phyloP scores from a whole-genome alignment of 2,888 invertebrate genomes.

The Apoda limacodes region DNA sequence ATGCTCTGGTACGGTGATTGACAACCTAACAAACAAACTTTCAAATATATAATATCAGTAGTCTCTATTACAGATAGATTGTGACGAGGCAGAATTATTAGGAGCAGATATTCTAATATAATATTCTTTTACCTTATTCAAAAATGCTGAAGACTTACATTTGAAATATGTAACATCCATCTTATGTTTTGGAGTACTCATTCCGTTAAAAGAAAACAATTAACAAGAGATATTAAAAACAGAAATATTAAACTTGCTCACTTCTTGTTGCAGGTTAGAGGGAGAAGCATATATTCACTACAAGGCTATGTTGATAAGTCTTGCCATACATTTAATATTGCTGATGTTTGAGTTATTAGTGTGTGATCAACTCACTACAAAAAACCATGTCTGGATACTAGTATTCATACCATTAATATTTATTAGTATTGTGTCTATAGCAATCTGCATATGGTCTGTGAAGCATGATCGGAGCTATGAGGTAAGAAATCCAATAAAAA shows the following conservation, averaged over 20 bases:
- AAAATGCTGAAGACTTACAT: background rate
- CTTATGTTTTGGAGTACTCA: no score
- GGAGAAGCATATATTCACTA: slow-evolving; percentile 97
- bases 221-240: no score
- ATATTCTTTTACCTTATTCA: background rate
- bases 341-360: slow-evolving; percentile 96
- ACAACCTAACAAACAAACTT: no score
- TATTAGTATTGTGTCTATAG: slow-evolving; percentile 96
- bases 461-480: slow-evolving; percentile 98
- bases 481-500: slow-evolving; percentile 72
- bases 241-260: background rate
- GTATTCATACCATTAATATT: slow-evolving; percentile 97
- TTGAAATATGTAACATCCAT: no score
- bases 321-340: slow-evolving; percentile 93
- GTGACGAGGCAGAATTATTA: no score
- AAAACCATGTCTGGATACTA: slow-evolving; percentile 88
- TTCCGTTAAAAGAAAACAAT: background rate
- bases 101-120: no score
- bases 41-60: no score
- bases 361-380: slow-evolving; percentile 93
- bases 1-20: no score
- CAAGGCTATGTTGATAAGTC: slow-evolving; percentile 97
- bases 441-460: slow-evolving; percentile 98
- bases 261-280: slow-evolving; percentile 79
- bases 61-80: no score